Percentiles rank a stretch among this genome's conserved stretches.
Conservation (phyloP, 2,797 vertebrate species). For the Garrulus glandarius region DNA sequence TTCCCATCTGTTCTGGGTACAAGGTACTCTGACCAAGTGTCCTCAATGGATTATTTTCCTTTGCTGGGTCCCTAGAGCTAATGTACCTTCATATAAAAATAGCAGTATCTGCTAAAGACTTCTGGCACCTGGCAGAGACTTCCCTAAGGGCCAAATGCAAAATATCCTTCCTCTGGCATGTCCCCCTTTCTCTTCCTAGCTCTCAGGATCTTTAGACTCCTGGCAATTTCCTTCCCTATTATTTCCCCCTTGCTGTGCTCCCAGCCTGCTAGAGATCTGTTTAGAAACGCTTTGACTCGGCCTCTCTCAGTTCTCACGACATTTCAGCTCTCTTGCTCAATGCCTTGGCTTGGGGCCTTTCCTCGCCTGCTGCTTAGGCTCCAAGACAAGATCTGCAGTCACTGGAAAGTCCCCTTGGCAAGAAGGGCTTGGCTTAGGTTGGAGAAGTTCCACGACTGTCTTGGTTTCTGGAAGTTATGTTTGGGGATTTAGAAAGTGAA, state of each 20-base stretch:
- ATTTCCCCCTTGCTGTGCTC: background rate
- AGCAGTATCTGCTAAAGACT: background rate
- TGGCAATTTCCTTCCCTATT: background rate
- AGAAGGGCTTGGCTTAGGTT: background rate
- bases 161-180: background rate
- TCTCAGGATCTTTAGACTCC: background rate
- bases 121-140: background rate
- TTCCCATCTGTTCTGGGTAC: background rate
- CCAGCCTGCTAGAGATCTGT: background rate
- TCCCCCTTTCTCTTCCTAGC: background rate
- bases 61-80: background rate
- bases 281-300: background rate
- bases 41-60: background rate
- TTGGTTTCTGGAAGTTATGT: background rate
- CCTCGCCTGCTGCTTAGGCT: background rate
- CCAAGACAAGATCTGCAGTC: background rate
- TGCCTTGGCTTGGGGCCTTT: background rate
- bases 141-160: background rate
- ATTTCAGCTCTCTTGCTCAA: conserved; percentile 20
- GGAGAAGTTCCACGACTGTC: background rate
- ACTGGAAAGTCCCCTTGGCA: conserved; percentile 33
- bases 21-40: background rate
- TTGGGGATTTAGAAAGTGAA: background rate
- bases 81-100: background rate
- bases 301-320: background rate